phyloP scores from a whole-genome alignment of 2,888 invertebrate species.

The Rhodophaea formosa region DNA sequence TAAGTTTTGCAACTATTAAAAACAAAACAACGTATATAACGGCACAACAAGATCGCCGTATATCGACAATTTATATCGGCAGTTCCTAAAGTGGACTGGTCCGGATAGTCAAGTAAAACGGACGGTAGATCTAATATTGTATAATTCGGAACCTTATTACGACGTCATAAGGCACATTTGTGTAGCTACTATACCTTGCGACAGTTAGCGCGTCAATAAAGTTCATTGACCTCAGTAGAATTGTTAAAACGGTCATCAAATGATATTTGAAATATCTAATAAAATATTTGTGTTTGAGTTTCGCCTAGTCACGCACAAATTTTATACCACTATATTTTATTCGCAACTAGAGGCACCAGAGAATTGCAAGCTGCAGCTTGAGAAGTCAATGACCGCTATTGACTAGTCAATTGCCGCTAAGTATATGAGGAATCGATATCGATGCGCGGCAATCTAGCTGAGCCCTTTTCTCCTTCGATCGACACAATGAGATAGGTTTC shows the following conservation, averaged over 20 bases:
- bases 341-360: no score
- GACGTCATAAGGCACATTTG: not conserved
- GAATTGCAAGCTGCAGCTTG: no score
- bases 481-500: not conserved
- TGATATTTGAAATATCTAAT: no score
- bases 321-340: no score
- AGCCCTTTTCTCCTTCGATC: not conserved
- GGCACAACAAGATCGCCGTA: not conserved
- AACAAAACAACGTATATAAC: not conserved
- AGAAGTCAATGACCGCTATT: not conserved
- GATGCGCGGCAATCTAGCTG: not conserved
- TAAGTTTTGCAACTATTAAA: no score
- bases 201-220: no score
- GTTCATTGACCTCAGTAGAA: no score
- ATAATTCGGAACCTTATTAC: not conserved
- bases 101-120: no score
- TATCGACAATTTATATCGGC: not conserved
- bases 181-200: not conserved
- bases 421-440: not conserved
- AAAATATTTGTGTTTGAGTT: no score
- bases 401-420: not conserved
- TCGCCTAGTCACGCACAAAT: no score
- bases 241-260: not conserved
- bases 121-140: no score
- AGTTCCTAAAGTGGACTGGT: no score